Base-by-base conservation (phyloP, 1,140 invertebrate genomes). In the Atopsyche davidsoni region DNA sequence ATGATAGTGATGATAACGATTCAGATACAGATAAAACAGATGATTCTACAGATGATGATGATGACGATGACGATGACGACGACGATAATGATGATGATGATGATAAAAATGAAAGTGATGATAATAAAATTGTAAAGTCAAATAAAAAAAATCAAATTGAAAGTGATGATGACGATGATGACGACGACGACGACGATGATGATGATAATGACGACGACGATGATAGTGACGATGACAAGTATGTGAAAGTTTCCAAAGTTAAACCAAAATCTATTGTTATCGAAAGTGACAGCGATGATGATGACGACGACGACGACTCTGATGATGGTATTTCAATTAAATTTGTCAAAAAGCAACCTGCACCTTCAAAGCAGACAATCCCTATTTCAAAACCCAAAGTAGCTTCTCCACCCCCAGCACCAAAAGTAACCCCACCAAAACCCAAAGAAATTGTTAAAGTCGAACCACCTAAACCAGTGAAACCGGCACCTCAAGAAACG, bases 131-230 rank as follows among this genome's bases (percentile, higher is more conserved):
- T n/a, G n/a, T n/a, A n/a, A n/a, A n/a, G n/a, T n/a, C n/a, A n/a
- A n/a, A 49, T 16, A 44, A 42, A 16, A 24, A 49, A 31, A 21
- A 28, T 24, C 19, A 50, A 43, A 28, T 10, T n/a, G n/a, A n/a
- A n/a, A n/a, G 46, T 25, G 40, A 46, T 45, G 41, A 28, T 50
- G 18, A 47, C 16, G 44, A 53, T 32, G 46, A 52, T 21, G 53
- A 57, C 36, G 40, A 58, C 31, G 46, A 56, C 25, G 43, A 59
- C 35, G 56, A 61, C 21, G 56, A 58, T 31, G n/a, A n/a, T n/a
- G n/a, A n/a, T n/a, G n/a, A 14, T 18, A 19, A 42, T 21, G 6
- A 7, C 9, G 40, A 22, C 9, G 19, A 19, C 23, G 40, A 42
- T 22, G 23, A 11, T 19, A 10, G 23, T 9, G 40, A 16, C 10